These are phyloP conservation scores for Orussus abietinus DNA, from an alignment of 1,140 invertebrate genomes.

Conservation along the genomic window DNA sequence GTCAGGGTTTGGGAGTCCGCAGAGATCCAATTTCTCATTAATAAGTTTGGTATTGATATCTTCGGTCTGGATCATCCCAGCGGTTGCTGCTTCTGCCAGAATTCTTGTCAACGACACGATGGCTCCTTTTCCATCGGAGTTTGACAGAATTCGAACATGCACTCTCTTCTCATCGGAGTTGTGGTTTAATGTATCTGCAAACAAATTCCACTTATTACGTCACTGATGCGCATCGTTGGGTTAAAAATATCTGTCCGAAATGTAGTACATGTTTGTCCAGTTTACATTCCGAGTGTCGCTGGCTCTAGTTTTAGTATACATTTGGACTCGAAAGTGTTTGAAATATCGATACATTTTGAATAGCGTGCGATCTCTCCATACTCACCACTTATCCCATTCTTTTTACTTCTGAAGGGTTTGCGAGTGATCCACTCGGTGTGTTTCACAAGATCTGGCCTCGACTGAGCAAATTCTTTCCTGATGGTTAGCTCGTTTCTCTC, in stretches of 20 bases:
- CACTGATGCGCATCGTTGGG: not conserved
- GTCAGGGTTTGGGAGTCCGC: slow-evolving; percentile 64
- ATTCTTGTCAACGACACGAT: slow-evolving; percentile 47
- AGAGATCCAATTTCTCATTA: slow-evolving; percentile 49
- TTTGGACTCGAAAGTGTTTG: slow-evolving; percentile 2
- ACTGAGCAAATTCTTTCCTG: slow-evolving; percentile 53
- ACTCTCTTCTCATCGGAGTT: slow-evolving; percentile 43
- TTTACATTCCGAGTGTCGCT: too few species aligned
- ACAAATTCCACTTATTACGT: not conserved
- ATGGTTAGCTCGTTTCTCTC: slow-evolving; percentile 56
- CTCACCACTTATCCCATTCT: slow-evolving; percentile 57
- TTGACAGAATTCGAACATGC: slow-evolving; percentile 49
- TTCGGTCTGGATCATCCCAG: slow-evolving; percentile 31
- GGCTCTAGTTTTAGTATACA: too few species aligned
- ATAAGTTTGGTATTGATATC: slow-evolving; percentile 51
- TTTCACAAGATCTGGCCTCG: slow-evolving; percentile 51
- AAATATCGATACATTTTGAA: slow-evolving; percentile 1
- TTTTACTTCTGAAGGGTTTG: slow-evolving; percentile 50
- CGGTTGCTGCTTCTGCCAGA: slow-evolving; percentile 39
- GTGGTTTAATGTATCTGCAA: slow-evolving; percentile 4
- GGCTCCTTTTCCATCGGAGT: slow-evolving; percentile 56
- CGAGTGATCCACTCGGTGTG: slow-evolving; percentile 56
- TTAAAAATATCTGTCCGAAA: not conserved
- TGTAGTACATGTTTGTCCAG: not conserved
- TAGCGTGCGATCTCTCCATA: slow-evolving; percentile 1